Conservation (phyloP, 2,888 invertebrate genomes). For the Mesorhabditis belari region DNA sequence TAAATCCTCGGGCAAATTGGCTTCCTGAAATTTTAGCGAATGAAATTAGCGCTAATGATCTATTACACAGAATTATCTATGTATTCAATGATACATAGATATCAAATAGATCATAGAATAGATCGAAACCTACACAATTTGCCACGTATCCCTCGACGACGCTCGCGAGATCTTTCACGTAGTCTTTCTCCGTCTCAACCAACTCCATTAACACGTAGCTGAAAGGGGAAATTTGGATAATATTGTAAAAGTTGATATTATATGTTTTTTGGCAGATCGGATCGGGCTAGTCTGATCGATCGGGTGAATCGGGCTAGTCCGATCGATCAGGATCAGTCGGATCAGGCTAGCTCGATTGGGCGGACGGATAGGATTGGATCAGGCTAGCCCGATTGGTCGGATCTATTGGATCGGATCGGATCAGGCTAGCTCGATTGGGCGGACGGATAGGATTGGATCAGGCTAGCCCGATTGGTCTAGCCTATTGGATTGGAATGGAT, state of each 20-base stretch:
- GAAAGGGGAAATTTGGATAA: conserved; percentile 2
- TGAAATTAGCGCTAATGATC: conserved; percentile 11
- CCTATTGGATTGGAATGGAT: no score
- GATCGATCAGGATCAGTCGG: no score
- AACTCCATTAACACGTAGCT: conserved; percentile 79
- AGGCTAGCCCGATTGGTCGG: no score
- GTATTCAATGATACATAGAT: no score
- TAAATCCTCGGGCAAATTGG: conserved; percentile 63
- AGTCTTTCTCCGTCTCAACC: conserved; percentile 81
- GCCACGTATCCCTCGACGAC: conserved; percentile 69
- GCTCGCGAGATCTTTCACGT: conserved; percentile 79
- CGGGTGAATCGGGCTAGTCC: no score
- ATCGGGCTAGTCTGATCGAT: background rate
- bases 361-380: no score
- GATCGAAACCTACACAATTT: conserved; percentile 17
- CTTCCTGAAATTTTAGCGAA: conserved; percentile 9
- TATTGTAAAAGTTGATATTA: background rate
- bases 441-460: no score
- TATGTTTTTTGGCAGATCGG: background rate
- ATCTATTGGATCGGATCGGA: no score
- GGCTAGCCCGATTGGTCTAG: no score
- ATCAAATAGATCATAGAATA: no score
- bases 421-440: no score
- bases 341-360: no score
- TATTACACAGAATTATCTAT: conserved; percentile 6